These are phyloP conservation scores for Plotosus lineatus DNA, from an alignment of 2,113 vertebrate species.

Conservation along the genomic window DNA sequence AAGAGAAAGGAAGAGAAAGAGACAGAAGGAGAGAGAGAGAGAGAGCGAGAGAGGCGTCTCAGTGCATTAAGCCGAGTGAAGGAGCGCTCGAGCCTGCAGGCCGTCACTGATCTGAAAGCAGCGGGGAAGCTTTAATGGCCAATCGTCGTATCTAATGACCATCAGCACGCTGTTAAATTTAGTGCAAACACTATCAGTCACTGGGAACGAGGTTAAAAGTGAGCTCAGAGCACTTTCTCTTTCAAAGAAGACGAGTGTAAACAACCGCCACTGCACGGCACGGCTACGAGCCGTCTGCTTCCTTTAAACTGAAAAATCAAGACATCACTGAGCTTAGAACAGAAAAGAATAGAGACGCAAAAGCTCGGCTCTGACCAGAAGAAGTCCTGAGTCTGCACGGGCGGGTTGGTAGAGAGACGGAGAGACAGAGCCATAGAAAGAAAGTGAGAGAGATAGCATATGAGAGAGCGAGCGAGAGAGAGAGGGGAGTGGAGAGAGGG, in stretches of 20 bases:
- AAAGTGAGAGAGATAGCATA: not conserved
- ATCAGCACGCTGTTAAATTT: constrained; percentile 27
- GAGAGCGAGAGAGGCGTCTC: constrained; percentile 14
- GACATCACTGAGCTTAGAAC: not conserved
- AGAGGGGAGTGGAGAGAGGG: not conserved
- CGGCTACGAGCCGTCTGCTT: not conserved
- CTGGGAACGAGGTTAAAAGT: constrained; percentile 2
- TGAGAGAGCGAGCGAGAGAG: not conserved
- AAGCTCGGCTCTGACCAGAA: not conserved
- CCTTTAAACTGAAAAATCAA: not conserved
- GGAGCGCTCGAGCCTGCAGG: constrained; percentile 7
- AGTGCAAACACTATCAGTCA: not conserved
- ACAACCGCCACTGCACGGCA: not conserved
- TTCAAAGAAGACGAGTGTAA: constrained; percentile 7
- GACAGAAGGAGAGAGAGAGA: constrained; percentile 2
- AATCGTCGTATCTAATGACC: constrained; percentile 17
- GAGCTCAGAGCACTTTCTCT: constrained; percentile 13
- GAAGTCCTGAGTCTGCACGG: not conserved
- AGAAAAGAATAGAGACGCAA: not conserved
- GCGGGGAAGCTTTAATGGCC: constrained; percentile 12
- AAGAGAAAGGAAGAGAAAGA: constrained; percentile 1
- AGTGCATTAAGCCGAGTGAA: constrained; percentile 16
- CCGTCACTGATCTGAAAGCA: constrained; percentile 5
- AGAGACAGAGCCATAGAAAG: constrained; percentile 17
- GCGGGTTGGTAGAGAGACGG: not conserved